Evolutionary conservation across 1,140 invertebrate genomes (phyloP).

Genomic region (Drosophila melanica): DNA sequence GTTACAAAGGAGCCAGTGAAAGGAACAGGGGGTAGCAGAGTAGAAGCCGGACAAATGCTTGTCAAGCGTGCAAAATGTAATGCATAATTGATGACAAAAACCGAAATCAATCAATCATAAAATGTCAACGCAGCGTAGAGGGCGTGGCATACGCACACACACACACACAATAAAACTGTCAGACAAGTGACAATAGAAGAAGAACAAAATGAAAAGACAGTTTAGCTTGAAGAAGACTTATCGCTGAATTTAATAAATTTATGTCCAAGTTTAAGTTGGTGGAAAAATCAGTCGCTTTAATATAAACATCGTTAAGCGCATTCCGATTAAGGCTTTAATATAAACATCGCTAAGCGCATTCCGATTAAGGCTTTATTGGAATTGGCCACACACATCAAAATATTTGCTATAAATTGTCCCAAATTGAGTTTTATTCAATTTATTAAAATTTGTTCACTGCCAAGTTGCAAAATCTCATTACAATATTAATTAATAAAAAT

Average conservation of each 20-base stretch:
- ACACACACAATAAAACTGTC: slow-evolving; percentile 20
- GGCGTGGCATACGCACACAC: background rate
- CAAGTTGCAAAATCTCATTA: slow-evolving; percentile 43
- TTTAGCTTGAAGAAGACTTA: slow-evolving; percentile 6
- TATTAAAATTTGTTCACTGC: slow-evolving; percentile 15
- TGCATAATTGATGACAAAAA: slow-evolving; percentile 78
- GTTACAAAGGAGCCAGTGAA: slow-evolving; percentile 13
- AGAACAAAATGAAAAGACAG: slow-evolving; percentile 2
- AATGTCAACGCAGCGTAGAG: slow-evolving; percentile 50
- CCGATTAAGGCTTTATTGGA: background rate
- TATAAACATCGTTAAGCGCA: slow-evolving; percentile 3
- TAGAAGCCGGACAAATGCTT: slow-evolving; percentile 47
- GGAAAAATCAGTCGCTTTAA: slow-evolving; percentile 11
- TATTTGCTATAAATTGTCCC: background rate
- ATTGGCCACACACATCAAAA: background rate
- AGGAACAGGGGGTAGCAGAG: slow-evolving; percentile 1
- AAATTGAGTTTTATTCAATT: slow-evolving; percentile 11
- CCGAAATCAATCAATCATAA: slow-evolving; percentile 80
- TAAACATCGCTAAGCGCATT: too few relatives aligned
- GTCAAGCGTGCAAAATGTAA: slow-evolving; percentile 74
- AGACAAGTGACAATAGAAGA: slow-evolving; percentile 15
- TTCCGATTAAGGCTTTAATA: background rate
- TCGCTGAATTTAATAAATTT: slow-evolving; percentile 16
- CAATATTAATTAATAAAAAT: slow-evolving; percentile 43
- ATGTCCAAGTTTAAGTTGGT: background rate